Base-by-base conservation (phyloP, 2,888 invertebrate genomes). In the Hetaerina titia region DNA sequence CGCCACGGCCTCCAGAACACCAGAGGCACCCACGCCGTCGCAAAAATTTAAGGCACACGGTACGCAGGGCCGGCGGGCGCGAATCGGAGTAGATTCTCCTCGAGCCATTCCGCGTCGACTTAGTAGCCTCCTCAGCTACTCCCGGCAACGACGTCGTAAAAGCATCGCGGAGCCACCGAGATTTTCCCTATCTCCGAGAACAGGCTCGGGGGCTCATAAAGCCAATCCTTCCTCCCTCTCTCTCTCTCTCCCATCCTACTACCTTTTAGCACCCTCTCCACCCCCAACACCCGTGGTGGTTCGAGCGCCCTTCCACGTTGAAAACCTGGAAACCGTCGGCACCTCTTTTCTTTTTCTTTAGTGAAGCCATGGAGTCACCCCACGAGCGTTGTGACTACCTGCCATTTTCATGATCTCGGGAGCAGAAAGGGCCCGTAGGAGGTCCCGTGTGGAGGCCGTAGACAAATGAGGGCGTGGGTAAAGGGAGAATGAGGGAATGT, bases 141-240 rank as follows among this genome's bases (percentile, higher is more conserved):
- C 57, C 58, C 89, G 89, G 57, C 89, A 89, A 89, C 89, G 89
- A 58, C 89, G 56, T 89, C 57, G 89, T 89, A 89, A 89, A 89
- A 45, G 58, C 89, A 89, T 89, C 89, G 89, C 89, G 89, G n/a
- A 81, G 25, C 57, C 57, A 45, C 57, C 89, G 89, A 89, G 89
- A 89, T 89, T 89, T 58, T 57, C 89, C 57, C 89, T 89, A 89
- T 89, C 89, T 89, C 89, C 89, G 89, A 57, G 89, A 89, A 56
- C 89, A 89, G 89, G 89, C 89, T 89, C 57, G 25, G 31, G 11
- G 5, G n/a, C n/a, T 89, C 89, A 31, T 89, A 89, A 89, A 89
- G 31, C 11, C 81, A 81, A 89, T 58, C 58, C 58, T 89, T 58
- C 58, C 89, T 88, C 25, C 89, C 57, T 89, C 31, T 25, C 89